These are phyloP conservation scores for Elgaria multicarinata DNA, from an alignment of 2,113 vertebrate species.

Conservation along the genomic window DNA sequence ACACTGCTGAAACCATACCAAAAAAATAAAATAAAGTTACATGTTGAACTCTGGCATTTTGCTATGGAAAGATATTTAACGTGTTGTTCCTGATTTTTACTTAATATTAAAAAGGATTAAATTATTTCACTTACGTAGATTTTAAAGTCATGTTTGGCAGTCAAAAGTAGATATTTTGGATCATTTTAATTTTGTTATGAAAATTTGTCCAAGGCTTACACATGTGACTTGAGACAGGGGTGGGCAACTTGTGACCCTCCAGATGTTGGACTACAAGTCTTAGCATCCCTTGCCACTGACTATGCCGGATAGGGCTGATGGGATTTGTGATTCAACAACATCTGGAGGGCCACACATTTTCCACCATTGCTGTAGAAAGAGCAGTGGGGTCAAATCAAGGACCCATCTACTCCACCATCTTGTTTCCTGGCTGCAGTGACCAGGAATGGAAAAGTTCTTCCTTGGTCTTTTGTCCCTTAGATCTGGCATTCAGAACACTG, in stretches of 20 bases:
- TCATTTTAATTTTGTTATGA: neutral
- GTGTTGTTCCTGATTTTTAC: neutral
- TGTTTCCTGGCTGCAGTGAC: neutral
- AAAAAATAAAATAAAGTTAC: fast-evolving
- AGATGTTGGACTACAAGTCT: neutral
- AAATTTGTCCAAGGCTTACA: neutral
- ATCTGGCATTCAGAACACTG: neutral
- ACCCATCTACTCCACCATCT: neutral
- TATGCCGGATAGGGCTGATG: too few relatives aligned
- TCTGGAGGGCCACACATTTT: too few relatives aligned
- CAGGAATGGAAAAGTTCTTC: too few relatives aligned
- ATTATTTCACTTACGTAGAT: neutral
- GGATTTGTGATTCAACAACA: too few relatives aligned
- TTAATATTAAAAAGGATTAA: fast-evolving
- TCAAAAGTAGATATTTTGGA: neutral
- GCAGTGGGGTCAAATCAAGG: neutral
- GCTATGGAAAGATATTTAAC: neutral
- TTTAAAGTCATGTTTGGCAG: neutral
- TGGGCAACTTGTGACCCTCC: too few relatives aligned
- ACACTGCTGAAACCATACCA: neutral
- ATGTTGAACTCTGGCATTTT: neutral
- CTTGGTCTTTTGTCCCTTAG: neutral
- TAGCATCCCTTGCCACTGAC: too few relatives aligned
- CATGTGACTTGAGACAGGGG: neutral
- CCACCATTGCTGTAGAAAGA: neutral